These are phyloP conservation scores for Octomys mimax DNA, from an alignment of 2,797 vertebrate genomes.

Conservation along the genomic window DNA sequence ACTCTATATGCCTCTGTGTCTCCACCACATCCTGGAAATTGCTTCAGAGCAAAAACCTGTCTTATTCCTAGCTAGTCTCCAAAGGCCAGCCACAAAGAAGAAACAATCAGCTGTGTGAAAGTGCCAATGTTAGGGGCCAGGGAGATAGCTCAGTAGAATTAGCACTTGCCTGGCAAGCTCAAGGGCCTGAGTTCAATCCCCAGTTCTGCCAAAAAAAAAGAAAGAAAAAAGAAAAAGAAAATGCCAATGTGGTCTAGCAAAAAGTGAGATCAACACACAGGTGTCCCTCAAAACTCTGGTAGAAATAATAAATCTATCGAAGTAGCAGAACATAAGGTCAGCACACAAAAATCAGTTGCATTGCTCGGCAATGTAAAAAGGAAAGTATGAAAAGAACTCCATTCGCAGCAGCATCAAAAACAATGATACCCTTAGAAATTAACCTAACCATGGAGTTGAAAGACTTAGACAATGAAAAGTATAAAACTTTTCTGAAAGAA, in stretches of 20 bases:
- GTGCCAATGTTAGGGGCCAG: neutral
- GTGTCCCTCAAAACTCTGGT: neutral
- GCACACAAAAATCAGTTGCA: neutral
- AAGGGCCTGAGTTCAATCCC: too few relatives aligned
- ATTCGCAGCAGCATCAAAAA: neutral
- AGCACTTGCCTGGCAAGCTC: too few relatives aligned
- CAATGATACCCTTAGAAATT: neutral
- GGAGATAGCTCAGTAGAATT: too few relatives aligned
- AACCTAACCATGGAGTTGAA: neutral
- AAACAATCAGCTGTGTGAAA: neutral
- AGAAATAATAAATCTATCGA: neutral
- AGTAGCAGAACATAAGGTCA: neutral
- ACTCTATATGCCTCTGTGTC: neutral
- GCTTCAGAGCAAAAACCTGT: neutral
- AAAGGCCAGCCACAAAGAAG: neutral
- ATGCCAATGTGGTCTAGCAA: neutral
- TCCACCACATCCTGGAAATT: neutral
- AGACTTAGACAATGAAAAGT: neutral
- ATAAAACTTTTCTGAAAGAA: neutral
- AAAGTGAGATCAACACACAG: neutral
- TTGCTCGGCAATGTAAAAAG: neutral
- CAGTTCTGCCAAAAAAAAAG: too few relatives aligned
- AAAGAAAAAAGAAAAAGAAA: neutral
- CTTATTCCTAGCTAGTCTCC: neutral
- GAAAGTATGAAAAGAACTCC: neutral